Evolutionary conservation across 1,140 invertebrate genomes (phyloP).

Genomic region (Vollenhovia emeryi): DNA sequence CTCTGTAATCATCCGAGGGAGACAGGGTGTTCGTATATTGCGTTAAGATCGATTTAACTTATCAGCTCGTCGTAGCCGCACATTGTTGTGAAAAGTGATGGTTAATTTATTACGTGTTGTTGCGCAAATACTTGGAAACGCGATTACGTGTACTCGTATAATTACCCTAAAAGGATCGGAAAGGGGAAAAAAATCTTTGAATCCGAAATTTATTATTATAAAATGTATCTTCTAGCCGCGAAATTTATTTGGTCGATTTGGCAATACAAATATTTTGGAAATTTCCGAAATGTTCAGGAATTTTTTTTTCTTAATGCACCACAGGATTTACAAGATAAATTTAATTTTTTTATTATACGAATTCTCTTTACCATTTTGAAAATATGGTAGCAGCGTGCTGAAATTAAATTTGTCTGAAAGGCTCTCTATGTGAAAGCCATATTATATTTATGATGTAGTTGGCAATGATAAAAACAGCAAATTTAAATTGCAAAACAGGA

Average conservation of each 20-base stretch:
- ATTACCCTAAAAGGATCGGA: neutral
- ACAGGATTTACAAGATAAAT: neutral
- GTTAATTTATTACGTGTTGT: neutral
- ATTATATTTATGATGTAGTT: neutral
- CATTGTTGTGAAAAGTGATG: neutral
- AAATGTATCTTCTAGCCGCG: neutral
- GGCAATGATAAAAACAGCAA: neutral
- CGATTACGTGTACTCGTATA: neutral
- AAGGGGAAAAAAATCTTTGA: neutral
- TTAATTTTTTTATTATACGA: neutral
- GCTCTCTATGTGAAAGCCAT: neutral
- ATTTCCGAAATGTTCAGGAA: neutral
- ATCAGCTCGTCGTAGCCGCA: neutral
- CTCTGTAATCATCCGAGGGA: conserved; percentile 48
- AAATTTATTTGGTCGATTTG: neutral
- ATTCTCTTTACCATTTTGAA: neutral
- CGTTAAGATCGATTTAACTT: neutral
- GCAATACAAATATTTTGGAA: neutral
- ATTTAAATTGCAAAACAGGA: conserved; percentile 18
- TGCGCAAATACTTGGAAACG: neutral
- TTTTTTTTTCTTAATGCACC: neutral
- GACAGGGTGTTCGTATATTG: neutral
- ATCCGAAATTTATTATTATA: neutral
- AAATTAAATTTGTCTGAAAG: neutral
- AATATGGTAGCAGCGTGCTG: neutral